Evolutionary conservation across 1,140 invertebrate genomes (phyloP), one percentile per base, ranked within the genome.

Genomic region (Drosophila pectinifera): DNA sequence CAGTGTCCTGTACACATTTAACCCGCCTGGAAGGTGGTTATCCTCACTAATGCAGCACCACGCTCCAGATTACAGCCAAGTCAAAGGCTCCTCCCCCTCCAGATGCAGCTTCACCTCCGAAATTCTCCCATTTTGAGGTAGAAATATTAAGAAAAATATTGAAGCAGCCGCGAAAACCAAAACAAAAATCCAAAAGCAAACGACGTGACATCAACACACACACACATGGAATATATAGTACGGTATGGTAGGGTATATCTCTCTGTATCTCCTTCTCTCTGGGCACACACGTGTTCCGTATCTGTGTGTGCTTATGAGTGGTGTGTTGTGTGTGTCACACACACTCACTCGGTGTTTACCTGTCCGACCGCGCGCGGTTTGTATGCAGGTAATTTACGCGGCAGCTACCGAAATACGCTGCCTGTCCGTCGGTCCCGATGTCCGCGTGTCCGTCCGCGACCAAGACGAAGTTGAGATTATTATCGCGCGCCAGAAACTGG

Each of bases 331-430:
- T 63, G 45, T 28, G 11, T n/a, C n/a, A n/a, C n/a, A n/a, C n/a
- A n/a, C n/a, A n/a, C n/a, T n/a, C n/a, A n/a, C n/a, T n/a, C n/a
- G n/a, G n/a, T 88, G 70, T 88, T 89, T 84, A 84, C 84, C 73
- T 88, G 80, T 89, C 73, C 64, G 67, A 63, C 59, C 59, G 70
- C 77, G 62, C 63, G 81, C 57, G 58, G 65, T 85, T 85, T 80
- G 78, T 88, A 89, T 89, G 84, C 86, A 90, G 83, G 90, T 90
- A 91, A 91, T 91, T 91, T 91, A 91, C 90, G 80, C 86, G 88
- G 80, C 86, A 83, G 90, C 90, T 91, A 91, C 90, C 86, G 90
- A 91, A 91, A 91, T 91, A 91, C 90, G 90, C 90, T 80, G 78
- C 38, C 72, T 36, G 51, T 69, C 49, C 51, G 26, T 38, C 36